phyloP scores from a whole-genome alignment of 2,888 invertebrate genomes.

The Podabrus alpinus region DNA sequence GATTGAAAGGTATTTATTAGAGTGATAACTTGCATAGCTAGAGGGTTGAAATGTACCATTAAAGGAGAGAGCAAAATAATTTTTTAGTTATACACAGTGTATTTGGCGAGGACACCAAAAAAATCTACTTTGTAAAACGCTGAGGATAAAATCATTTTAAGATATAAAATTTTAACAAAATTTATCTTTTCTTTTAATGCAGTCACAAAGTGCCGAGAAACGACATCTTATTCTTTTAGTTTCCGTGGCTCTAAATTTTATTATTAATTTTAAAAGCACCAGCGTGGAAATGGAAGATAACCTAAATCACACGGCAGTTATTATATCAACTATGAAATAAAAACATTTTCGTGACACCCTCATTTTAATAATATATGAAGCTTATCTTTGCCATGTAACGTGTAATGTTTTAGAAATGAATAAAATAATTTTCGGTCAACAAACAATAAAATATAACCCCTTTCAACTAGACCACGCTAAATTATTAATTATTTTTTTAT shows the following conservation, averaged over 20 bases:
- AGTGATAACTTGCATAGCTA: constrained; percentile 23
- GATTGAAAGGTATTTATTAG: constrained; percentile 36
- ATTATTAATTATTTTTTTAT: neutral
- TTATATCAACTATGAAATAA: constrained; percentile 28
- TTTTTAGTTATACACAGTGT: neutral
- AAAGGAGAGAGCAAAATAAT: neutral
- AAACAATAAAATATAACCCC: constrained; percentile 12
- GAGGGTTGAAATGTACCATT: constrained; percentile 6
- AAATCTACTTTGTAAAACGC: constrained; percentile 23
- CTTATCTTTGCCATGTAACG: constrained; percentile 12
- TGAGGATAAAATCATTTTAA: constrained; percentile 35
- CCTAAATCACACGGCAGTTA: constrained; percentile 28
- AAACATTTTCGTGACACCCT: constrained; percentile 19
- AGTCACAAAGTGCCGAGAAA: constrained; percentile 28
- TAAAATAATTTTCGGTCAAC: constrained; percentile 10
- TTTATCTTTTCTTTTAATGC: constrained; percentile 41
- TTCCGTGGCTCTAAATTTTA: constrained; percentile 40
- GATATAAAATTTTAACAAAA: constrained; percentile 40
- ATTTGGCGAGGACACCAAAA: constrained; percentile 1
- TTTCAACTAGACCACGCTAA: neutral
- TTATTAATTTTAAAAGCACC: constrained; percentile 42
- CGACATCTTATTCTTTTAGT: constrained; percentile 33
- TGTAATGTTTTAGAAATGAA: constrained; percentile 19
- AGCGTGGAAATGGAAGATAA: constrained; percentile 44
- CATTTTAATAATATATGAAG: constrained; percentile 13